Evolutionary conservation across 2,888 invertebrate genomes (phyloP).

Genomic region (Euphydryas editha): DNA sequence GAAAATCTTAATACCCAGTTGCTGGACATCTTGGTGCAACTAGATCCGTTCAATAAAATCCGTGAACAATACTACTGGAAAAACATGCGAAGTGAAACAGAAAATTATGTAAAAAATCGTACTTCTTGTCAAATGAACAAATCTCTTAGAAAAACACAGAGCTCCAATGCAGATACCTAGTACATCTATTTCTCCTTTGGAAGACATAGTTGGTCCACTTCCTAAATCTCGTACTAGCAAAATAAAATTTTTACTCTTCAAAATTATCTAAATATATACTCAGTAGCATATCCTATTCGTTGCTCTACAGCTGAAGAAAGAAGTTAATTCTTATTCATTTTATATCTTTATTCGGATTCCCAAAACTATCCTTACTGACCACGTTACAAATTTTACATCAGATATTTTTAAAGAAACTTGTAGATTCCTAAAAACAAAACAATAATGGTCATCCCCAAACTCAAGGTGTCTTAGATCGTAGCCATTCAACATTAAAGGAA

Average conservation of each 20-base stretch:
- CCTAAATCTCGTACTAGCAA: no score
- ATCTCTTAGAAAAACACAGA: constrained; percentile 5
- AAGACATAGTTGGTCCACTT: no score
- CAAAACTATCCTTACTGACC: background rate
- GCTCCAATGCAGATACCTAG: no score
- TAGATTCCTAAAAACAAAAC: background rate
- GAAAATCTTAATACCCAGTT: background rate
- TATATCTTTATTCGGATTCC: background rate
- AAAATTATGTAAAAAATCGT: constrained; percentile 16
- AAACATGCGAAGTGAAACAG: constrained; percentile 8
- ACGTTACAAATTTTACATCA: background rate
- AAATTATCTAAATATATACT: no score
- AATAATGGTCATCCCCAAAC: background rate
- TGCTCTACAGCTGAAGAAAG: no score
- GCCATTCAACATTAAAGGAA: no score
- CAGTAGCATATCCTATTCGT: no score
- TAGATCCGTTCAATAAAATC: no score
- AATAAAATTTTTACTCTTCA: no score
- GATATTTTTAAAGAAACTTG: background rate
- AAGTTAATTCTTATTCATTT: background rate
- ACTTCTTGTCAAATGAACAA: constrained; percentile 6
- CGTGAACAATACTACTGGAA: constrained; percentile 6
- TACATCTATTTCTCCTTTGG: no score
- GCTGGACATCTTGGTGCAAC: no score
- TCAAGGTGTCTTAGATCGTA: background rate